phyloP scores from a whole-genome alignment of 2,797 vertebrate species.

The Discoglossus pictus region DNA sequence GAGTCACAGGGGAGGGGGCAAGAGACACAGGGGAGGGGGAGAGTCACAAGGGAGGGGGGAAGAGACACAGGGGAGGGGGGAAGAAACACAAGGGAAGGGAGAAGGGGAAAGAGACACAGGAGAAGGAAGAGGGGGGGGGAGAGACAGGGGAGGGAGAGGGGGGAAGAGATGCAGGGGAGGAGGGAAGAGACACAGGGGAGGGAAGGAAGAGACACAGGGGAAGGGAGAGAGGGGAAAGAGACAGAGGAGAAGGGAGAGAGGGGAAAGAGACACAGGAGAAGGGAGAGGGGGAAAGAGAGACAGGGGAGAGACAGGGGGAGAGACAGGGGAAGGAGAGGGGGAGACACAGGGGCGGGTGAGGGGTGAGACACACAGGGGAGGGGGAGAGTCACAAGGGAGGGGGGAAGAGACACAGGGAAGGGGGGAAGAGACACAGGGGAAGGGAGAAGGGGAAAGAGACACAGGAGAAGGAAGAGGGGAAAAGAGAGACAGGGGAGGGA shows the following conservation, averaged over 20 bases:
- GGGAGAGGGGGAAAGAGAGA: conserved; percentile 13
- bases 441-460: too few relatives aligned
- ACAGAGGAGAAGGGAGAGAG: neutral
- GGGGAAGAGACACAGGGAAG: too few relatives aligned
- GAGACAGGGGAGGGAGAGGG: neutral
- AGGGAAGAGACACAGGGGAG: neutral
- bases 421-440: too few relatives aligned
- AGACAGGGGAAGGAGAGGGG: neutral
- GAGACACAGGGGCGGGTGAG: neutral
- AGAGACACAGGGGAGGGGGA: too few relatives aligned
- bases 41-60: neutral
- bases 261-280: conserved; percentile 11
- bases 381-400: too few relatives aligned
- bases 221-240: neutral
- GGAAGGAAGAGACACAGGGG: neutral
- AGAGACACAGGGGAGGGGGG: neutral
- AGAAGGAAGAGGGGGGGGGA: neutral
- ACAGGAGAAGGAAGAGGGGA: too few relatives aligned
- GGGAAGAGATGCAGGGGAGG: neutral
- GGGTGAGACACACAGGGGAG: neutral
- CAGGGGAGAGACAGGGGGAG: neutral
- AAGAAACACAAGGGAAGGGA: conserved; percentile 10
- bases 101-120: neutral
- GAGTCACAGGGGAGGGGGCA: too few relatives aligned
- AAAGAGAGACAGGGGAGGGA: too few relatives aligned